Evolutionary conservation across 2,888 invertebrate genomes (phyloP).

Genomic region (Aspidapion aeneum): DNA sequence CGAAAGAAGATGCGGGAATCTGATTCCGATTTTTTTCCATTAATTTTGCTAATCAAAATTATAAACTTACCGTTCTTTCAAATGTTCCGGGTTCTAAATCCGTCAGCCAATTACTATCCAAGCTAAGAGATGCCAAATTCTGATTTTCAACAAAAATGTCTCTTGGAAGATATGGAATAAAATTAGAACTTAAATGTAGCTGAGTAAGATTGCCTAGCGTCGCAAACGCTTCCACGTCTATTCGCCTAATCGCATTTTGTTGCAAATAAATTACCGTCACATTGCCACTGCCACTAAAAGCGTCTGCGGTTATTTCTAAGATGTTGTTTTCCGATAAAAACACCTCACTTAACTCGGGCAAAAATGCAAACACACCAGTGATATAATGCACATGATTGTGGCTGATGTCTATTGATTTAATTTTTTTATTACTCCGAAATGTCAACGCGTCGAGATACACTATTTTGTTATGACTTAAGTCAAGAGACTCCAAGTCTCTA

Average conservation of each 20-base stretch:
- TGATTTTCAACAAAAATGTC: slow-evolving; percentile 72
- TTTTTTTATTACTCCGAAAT: slow-evolving; percentile 71
- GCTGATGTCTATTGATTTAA: slow-evolving; percentile 81
- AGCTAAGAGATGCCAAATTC: slow-evolving; percentile 74
- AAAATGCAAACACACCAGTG: slow-evolving; percentile 74
- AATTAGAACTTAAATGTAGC: slow-evolving; percentile 83
- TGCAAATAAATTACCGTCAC: slow-evolving; percentile 81
- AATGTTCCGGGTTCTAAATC: slow-evolving; percentile 80
- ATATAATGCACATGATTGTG: slow-evolving; percentile 88
- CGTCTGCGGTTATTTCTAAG: slow-evolving; percentile 74
- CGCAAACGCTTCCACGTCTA: slow-evolving; percentile 74
- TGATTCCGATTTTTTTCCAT: too few relatives aligned
- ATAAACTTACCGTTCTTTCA: slow-evolving; percentile 56
- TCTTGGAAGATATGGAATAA: slow-evolving; percentile 73
- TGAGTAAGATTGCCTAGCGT: slow-evolving; percentile 76
- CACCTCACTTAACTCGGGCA: slow-evolving; percentile 76
- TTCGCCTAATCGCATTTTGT: slow-evolving; percentile 76
- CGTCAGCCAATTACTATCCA: slow-evolving; percentile 82
- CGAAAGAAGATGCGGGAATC: too few relatives aligned
- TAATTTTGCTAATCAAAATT: too few relatives aligned
- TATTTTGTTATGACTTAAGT: slow-evolving; percentile 86
- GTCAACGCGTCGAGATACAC: slow-evolving; percentile 69
- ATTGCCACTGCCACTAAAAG: slow-evolving; percentile 72
- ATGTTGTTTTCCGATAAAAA: slow-evolving; percentile 89
- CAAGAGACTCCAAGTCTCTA: slow-evolving; percentile 73